A percentile compares a stretch with the other conserved stretches of the same genome.
Evolutionary conservation across 2,888 invertebrate species (phyloP).

Genomic region (Gymnocheta viridis): DNA sequence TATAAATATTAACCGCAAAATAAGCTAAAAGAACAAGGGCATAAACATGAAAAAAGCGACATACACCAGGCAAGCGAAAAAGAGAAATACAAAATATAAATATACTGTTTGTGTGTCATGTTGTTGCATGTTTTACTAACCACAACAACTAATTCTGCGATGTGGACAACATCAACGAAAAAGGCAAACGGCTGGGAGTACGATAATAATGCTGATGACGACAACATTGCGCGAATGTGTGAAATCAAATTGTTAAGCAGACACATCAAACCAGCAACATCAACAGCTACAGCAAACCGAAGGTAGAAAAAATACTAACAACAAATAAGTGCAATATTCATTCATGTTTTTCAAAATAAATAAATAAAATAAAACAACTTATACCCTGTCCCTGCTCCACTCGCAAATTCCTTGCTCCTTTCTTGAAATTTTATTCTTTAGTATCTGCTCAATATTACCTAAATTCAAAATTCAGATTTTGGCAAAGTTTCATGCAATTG

Average conservation of each 20-base stretch:
- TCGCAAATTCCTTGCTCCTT: constrained; percentile 36
- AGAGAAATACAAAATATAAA: not conserved
- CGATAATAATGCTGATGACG: constrained; percentile 20
- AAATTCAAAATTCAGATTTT: constrained; percentile 35
- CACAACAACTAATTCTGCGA: constrained; percentile 74
- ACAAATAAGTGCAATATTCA: constrained; percentile 76
- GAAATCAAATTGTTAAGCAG: constrained; percentile 77
- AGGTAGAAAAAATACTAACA: constrained; percentile 37
- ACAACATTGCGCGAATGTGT: constrained; percentile 70
- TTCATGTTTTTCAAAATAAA: constrained; percentile 76
- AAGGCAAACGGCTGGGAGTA: constrained; percentile 20
- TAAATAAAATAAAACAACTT: constrained; percentile 7
- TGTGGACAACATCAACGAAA: constrained; percentile 46
- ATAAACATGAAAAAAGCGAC: constrained; percentile 64
- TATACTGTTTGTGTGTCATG: constrained; percentile 61
- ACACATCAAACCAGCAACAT: constrained; percentile 64
- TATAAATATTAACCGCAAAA: constrained; percentile 70
- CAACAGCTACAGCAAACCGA: constrained; percentile 3
- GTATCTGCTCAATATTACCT: constrained; percentile 38
- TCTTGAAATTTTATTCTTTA: constrained; percentile 31
- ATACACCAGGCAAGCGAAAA: constrained; percentile 25
- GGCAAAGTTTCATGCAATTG: not conserved
- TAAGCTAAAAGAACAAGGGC: constrained; percentile 62
- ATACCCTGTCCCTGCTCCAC: constrained; percentile 5
- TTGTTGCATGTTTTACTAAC: constrained; percentile 79